Percentiles rank a stretch among this genome's conserved stretches.
Evolutionary conservation across 1,140 invertebrate species (phyloP).

Genomic region (Zaprionus camerounensis): DNA sequence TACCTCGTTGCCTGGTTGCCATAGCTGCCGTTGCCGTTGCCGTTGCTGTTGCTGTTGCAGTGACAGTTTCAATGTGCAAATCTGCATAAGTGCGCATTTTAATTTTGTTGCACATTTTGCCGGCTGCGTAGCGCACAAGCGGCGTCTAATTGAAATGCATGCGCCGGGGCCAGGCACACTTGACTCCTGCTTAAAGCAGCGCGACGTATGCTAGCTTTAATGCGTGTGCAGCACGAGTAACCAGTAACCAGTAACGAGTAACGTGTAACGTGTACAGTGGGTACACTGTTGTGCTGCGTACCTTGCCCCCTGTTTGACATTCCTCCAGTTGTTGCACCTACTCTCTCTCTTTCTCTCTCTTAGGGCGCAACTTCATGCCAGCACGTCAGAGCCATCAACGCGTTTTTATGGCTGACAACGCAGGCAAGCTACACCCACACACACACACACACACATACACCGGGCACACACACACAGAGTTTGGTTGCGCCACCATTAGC

Average conservation of each 20-base stretch:
- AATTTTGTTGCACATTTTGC: constrained; percentile 83
- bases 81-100: constrained; percentile 83
- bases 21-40: constrained; percentile 28
- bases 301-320: background rate
- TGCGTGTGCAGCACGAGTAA: constrained; percentile 5
- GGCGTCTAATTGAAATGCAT: constrained; percentile 81
- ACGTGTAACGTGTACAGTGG: too few species aligned
- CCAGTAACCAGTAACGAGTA: background rate
- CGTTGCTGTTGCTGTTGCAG: constrained; percentile 48
- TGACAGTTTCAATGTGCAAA: constrained; percentile 83
- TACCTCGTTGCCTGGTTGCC: constrained; percentile 29
- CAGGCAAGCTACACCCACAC: constrained; percentile 15
- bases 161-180: constrained; percentile 39
- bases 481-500: constrained; percentile 61
- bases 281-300: too few species aligned
- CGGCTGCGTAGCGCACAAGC: constrained; percentile 53
- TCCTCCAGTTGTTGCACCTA: background rate
- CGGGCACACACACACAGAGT: background rate
- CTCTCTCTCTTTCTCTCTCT: background rate
- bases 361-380: constrained; percentile 32
- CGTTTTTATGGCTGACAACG: constrained; percentile 62
- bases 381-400: constrained; percentile 62
- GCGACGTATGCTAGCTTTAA: constrained; percentile 54
- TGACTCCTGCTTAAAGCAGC: constrained; percentile 67
- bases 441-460: constrained; percentile 10